Evolutionary conservation across 2,113 vertebrate genomes (phyloP), one percentile per base, ranked within the genome.

Genomic region (Dascyllus trimaculatus): DNA sequence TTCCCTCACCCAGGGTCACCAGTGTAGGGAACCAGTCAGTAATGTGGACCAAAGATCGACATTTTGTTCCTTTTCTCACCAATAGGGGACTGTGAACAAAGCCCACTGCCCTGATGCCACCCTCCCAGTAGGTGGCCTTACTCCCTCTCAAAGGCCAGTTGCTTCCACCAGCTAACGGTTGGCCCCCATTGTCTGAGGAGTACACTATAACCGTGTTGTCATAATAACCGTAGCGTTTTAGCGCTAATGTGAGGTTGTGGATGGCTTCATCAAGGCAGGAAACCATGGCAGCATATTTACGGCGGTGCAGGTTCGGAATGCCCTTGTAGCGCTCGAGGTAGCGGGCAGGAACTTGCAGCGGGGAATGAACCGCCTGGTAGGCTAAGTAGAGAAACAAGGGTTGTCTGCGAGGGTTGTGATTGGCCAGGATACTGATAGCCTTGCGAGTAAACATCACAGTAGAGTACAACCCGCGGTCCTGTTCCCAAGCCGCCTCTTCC

Each of bases 21-120:
- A 99, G 82, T 4, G 98, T 99, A 17, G 98, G 98, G 83, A 97
- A 99, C 98, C 98, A 99, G 91, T 99, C 98, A 0, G 98, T 99
- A 84, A 99, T 99, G 87, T 99, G 98, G 57, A 99, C 95, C 5
- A 99, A 94, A 70, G 96, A 96, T 63, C 91, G 95, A 80, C 97
- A 98, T 56, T 96, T 94, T 0, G 95, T 95, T 0, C 98, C 96
- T 87, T 96, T 97, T 71, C 95, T 96, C 73, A 95, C 93, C 83
- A 99, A 91, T 53, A 98, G 92, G 0, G 98, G 97, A 62, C 98
- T 99, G 52, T 99, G 98, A 69, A 99, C 98, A 65, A 99, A 99
- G 2, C 98, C 97, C n/a, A 99, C 95, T 0, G 96, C 96, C 1
- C 96, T 94, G 72, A 99, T 97, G 0, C 98, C 98, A 1, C 98